Conservation (phyloP, 2,888 invertebrate species). For the Ariolimax columbianus region DNA sequence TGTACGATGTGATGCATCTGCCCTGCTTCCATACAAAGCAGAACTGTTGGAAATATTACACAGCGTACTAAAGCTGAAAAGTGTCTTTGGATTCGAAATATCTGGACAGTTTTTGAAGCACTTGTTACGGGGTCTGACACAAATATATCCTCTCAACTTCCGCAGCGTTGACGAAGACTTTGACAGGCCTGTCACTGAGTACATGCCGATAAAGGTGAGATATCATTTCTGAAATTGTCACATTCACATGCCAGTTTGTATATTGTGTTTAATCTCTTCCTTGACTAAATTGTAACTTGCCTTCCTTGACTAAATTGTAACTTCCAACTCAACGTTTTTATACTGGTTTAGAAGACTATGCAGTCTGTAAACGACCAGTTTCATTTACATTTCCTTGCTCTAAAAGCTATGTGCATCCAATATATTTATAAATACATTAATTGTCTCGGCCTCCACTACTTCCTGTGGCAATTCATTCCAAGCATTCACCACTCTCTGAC, state of each 20-base stretch:
- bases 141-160: slow-evolving; percentile 83
- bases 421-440: no score
- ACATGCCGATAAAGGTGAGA: slow-evolving; percentile 84
- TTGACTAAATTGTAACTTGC: no score
- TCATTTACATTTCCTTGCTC: no score
- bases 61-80: slow-evolving; percentile 85
- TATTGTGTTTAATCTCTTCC: no score
- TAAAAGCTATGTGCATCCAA: no score
- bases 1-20: slow-evolving; percentile 84
- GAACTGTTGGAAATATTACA: slow-evolving; percentile 85
- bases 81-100: slow-evolving; percentile 84
- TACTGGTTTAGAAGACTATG: no score
- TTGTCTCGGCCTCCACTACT: no score
- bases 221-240: background rate
- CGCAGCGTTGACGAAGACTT: slow-evolving; percentile 83
- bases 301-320: no score
- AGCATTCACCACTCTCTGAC: no score
- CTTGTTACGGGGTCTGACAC: slow-evolving; percentile 82
- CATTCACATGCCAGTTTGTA: background rate
- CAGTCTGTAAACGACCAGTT: no score
- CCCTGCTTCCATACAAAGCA: slow-evolving; percentile 84
- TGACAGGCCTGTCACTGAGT: slow-evolving; percentile 84
- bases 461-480: no score
- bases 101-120: slow-evolving; percentile 84
- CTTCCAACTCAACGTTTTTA: no score